Evolutionary conservation across 2,113 vertebrate species (phyloP), one percentile per base, ranked within the genome.

Genomic region (Anser brachyrhynchus): DNA sequence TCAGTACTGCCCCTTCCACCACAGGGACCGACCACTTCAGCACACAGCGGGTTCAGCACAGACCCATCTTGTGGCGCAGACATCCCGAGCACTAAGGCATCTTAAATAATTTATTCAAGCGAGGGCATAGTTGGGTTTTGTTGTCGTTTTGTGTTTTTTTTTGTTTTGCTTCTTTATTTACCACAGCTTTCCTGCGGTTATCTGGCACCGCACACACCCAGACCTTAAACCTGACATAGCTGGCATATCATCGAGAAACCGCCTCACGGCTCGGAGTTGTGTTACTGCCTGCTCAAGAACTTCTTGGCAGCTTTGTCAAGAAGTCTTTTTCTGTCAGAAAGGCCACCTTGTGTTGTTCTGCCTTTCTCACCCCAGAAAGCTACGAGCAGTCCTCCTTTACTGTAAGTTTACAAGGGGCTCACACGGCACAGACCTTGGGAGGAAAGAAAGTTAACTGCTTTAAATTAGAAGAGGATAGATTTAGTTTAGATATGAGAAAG

Each of bases 1-100:
- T 21, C 26, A 25, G 0, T 6, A n/a, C 3, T 64, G 44, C 61
- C 35, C 35, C 25, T 57, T 33, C 35, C 35, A 43, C 6, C 2
- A 0, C 8, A 28, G 49, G 61, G n/a, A 23, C 13, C 2, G 39
- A 23, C 15, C 2, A 0, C 33, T 43, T 64, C 49, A 29, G 49
- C 3, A 35, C 49, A 43, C 0, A 0, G 26, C 14, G 26, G 15
- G 29, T 18, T 69, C 41, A 64, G 74, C 62, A 44, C 54, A 43
- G 28, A 57, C 31, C 15, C 43, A 29, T 49, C 35, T 16, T 13
- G 35, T 7, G 23, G 13, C 17, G 28, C 44, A 57, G 73, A 33
- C 69, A 81, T 31, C 73, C 52, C 9, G 1, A 84, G 72, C 80
- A 55, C 26, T 3, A 33, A 44, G 31, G 26, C 10, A 46, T 23